phyloP scores from a whole-genome alignment of 2,888 invertebrate species.

The Brachycybe producta region DNA sequence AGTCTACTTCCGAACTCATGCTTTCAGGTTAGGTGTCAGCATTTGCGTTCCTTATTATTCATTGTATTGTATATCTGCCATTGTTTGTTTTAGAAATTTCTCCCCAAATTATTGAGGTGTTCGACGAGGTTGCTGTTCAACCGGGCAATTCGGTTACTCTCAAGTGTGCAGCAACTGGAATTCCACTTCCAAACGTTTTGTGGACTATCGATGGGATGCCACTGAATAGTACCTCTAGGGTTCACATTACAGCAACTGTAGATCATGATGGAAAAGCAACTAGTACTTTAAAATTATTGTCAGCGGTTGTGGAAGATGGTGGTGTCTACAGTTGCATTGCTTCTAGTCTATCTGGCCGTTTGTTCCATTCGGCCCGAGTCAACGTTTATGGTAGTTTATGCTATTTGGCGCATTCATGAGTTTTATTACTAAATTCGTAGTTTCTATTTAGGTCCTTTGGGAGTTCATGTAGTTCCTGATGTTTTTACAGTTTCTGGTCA shows the following conservation, averaged over 20 bases:
- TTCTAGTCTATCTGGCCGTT: neutral
- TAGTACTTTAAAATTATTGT: slow-evolving; percentile 1
- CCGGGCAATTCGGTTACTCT: too few species aligned
- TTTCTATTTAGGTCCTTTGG: too few species aligned
- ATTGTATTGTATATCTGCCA: too few species aligned
- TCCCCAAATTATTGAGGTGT: too few species aligned
- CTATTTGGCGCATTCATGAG: neutral
- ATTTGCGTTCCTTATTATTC: too few species aligned
- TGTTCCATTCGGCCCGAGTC: slow-evolving; percentile 6
- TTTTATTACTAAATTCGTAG: neutral
- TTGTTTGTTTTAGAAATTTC: too few species aligned
- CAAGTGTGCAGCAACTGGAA: slow-evolving; percentile 6
- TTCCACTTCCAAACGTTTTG: slow-evolving; percentile 1
- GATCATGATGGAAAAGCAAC: neutral
- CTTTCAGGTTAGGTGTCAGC: too few species aligned
- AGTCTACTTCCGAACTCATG: too few species aligned
- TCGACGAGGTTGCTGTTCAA: too few species aligned
- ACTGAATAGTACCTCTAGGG: neutral
- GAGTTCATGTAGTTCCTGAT: neutral
- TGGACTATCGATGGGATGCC: neutral
- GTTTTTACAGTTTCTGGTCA: slow-evolving; percentile 1
- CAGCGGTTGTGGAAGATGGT: slow-evolving; percentile 6
- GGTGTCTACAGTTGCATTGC: slow-evolving; percentile 7
- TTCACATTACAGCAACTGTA: neutral
- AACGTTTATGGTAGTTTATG: too few species aligned